phyloP scores from a whole-genome alignment of 2,797 vertebrate genomes.

The Podarcis siculus region DNA sequence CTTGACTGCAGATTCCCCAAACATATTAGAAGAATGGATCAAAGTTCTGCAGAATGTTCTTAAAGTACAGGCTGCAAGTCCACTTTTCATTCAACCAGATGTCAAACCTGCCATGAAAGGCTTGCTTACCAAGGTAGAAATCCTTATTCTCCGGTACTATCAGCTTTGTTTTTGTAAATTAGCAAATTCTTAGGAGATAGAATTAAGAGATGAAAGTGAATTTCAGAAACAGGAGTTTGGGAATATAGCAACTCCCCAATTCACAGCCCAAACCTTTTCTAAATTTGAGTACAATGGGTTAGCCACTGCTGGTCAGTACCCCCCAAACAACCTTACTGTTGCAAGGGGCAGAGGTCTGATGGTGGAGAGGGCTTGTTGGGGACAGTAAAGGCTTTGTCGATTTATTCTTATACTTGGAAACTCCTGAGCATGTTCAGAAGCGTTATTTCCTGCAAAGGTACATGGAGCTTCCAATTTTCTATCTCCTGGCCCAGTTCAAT shows the following conservation, averaged over 20 bases:
- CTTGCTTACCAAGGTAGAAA: constrained; percentile 89
- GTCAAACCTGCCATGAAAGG: constrained; percentile 90
- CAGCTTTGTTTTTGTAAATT: not conserved
- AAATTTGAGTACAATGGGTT: not conserved
- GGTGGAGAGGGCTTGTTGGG: not conserved
- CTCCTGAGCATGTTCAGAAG: no score
- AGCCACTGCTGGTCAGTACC: not conserved
- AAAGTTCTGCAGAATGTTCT: constrained; percentile 92
- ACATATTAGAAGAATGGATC: constrained; percentile 97
- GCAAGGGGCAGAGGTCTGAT: not conserved
- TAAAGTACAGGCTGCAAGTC: constrained; percentile 90
- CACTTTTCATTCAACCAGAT: constrained; percentile 89
- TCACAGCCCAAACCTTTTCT: not conserved
- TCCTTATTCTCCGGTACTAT: not conserved
- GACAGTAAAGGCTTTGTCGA: not conserved
- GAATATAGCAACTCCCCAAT: not conserved
- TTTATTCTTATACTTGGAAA: no score
- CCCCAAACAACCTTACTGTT: not conserved
- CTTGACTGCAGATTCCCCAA: constrained; percentile 97
- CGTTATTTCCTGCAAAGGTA: not conserved
- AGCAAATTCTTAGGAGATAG: not conserved
- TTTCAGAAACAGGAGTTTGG: not conserved
- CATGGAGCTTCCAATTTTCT: not conserved
- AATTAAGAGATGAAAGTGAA: not conserved
- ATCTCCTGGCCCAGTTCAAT: not conserved